These are phyloP conservation scores for Idaea dimidiata DNA, from an alignment of 2,888 invertebrate genomes.

Conservation along the genomic window DNA sequence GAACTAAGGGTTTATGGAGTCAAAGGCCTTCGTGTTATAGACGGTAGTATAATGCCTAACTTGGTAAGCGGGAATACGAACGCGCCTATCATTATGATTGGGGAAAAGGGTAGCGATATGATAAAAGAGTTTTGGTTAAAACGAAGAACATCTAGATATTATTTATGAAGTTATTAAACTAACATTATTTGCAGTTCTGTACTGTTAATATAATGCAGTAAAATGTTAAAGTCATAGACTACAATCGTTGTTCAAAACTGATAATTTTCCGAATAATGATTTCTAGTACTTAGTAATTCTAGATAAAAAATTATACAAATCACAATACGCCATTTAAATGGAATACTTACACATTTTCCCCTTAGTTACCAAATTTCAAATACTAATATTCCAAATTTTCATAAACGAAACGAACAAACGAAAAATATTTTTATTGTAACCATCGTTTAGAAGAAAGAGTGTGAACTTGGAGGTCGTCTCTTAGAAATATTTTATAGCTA, in stretches of 20 bases:
- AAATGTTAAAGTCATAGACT: not conserved
- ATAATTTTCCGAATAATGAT: no score
- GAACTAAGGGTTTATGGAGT: constrained; percentile 90
- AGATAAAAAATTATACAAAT: not conserved
- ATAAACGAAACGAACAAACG: no score
- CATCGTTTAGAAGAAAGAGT: not conserved
- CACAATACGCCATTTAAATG: not conserved
- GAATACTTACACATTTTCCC: no score
- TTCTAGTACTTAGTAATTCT: not conserved
- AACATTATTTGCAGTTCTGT: not conserved
- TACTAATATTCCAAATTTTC: no score
- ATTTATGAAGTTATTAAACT: constrained; percentile 39
- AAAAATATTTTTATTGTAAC: no score
- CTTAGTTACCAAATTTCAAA: no score
- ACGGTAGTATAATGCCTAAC: constrained; percentile 93
- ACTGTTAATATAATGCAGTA: not conserved
- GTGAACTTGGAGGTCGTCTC: constrained; percentile 7
- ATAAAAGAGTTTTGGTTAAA: constrained; percentile 92
- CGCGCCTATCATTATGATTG: constrained; percentile 94
- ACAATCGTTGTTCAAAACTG: no score
- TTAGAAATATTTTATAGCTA: not conserved
- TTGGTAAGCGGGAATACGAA: constrained; percentile 93
- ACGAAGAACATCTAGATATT: constrained; percentile 70
- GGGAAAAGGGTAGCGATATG: constrained; percentile 93
- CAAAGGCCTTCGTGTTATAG: constrained; percentile 88